Evolutionary conservation across 2,113 vertebrate genomes (phyloP).

Genomic region (Nycticorax nycticorax): DNA sequence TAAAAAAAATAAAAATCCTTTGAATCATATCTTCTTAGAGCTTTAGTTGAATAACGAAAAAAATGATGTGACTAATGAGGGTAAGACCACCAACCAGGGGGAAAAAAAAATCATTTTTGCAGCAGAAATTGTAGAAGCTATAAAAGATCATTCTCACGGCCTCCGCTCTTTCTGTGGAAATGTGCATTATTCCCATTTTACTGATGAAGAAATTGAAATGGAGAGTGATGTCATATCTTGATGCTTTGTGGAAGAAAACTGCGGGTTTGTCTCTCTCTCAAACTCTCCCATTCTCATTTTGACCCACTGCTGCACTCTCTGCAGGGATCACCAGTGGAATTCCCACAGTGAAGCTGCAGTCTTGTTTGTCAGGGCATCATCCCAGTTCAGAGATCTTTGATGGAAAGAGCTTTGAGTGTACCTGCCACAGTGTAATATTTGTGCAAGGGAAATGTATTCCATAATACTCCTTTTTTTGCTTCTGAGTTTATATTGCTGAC

Average conservation of each 20-base stretch:
- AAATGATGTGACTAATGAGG: neutral
- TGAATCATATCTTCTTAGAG: neutral
- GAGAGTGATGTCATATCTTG: neutral
- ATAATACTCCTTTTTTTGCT: neutral
- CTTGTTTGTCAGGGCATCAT: neutral
- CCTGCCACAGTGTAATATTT: neutral
- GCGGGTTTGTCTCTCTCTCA: neutral
- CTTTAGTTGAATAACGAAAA: neutral
- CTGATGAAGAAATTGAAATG: neutral
- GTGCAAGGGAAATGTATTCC: neutral
- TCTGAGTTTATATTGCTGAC: neutral
- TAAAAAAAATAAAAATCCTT: neutral
- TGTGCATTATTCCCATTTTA: neutral
- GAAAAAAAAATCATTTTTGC: neutral
- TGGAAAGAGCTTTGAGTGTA: neutral
- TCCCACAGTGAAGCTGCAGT: neutral
- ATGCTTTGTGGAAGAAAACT: neutral
- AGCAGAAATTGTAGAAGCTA: neutral
- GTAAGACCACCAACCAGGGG: neutral
- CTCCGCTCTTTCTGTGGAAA: neutral
- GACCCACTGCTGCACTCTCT: neutral
- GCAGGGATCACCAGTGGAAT: neutral
- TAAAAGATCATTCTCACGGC: neutral
- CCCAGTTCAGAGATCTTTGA: neutral
- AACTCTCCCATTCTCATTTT: neutral